Evolutionary conservation across 2,113 vertebrate genomes (phyloP), one percentile per base, ranked within the genome.

Genomic region (Dermatemys mawii): DNA sequence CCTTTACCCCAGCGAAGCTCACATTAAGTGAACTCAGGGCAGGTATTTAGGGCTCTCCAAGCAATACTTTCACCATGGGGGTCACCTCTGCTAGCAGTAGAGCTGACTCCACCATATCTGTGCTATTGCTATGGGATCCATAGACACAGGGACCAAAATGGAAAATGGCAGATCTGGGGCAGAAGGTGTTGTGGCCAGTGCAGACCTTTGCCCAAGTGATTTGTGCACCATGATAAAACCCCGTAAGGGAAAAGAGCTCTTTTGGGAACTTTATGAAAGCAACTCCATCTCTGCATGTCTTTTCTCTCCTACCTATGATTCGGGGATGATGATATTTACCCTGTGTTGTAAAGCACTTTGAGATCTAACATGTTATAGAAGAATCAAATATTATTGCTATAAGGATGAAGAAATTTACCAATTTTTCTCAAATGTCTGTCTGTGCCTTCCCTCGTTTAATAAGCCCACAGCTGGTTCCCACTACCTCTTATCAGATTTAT

Each of bases 121-220:
- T 41, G 78, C 85, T 67, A 35, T 70, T 2, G 1, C 32, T 53
- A 93, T 73, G 21, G 8, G 8, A n/a, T 8, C 63, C 63, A 67
- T 67, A 88, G 85, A 86, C 76, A 85, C 41, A 48, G 57, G 81
- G 94, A 46, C 55, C 87, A 81, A 73, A 4, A 19, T 67, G 78
- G 92, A 78, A 93, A 95, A 90, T 46, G 78, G 87, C 75, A 86
- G 21, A 83, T 96, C 85, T 81, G n/a, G 88, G 94, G 84, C 92
- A 90, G 41, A 87, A 95, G 87, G 63, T 89, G 83, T 50, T 92
- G n/a, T 22, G n/a, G 73, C 57, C 86, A 84, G 93, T 93, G 95
- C 19, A 93, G 92, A 93, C 81, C 89, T 93, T 83, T 75, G 55
- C 55, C 17, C 9, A 3, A 38, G 55, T 0, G 0, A 85, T 82